Conservation (phyloP, 2,888 invertebrate species). For the Ichneumoninae sp. region DNA sequence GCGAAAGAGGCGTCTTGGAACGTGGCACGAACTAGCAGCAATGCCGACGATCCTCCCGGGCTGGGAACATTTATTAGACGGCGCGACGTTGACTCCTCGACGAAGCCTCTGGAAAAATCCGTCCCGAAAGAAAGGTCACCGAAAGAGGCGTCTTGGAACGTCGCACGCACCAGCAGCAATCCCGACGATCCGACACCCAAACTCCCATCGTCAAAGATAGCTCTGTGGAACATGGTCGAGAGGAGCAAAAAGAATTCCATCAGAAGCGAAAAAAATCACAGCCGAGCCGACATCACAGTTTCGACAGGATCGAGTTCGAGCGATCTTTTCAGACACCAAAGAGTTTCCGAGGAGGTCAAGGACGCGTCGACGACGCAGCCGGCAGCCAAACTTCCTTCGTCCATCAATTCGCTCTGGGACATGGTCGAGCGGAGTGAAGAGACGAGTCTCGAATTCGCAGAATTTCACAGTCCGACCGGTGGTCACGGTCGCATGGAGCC, state of each 20-base stretch:
- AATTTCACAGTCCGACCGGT: slow-evolving; percentile 48
- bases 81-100: not conserved
- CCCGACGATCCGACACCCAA: not conserved
- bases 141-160: not conserved
- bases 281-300: not conserved
- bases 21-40: not conserved
- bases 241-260: not conserved
- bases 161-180: no score
- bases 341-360: not conserved
- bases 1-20: not conserved
- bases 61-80: not conserved
- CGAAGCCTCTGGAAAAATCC: not conserved
- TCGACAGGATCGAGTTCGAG: not conserved
- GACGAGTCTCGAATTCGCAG: not conserved
- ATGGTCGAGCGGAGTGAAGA: not conserved
- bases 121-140: not conserved
- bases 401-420: not conserved
- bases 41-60: not conserved
- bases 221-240: not conserved
- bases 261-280: not conserved
- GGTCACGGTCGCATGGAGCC: slow-evolving; percentile 54
- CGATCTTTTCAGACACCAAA: not conserved
- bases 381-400: not conserved
- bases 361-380: not conserved
- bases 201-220: not conserved